These are phyloP conservation scores for Saguinus oedipus DNA, from an alignment of 2,797 vertebrate species.

Conservation along the genomic window DNA sequence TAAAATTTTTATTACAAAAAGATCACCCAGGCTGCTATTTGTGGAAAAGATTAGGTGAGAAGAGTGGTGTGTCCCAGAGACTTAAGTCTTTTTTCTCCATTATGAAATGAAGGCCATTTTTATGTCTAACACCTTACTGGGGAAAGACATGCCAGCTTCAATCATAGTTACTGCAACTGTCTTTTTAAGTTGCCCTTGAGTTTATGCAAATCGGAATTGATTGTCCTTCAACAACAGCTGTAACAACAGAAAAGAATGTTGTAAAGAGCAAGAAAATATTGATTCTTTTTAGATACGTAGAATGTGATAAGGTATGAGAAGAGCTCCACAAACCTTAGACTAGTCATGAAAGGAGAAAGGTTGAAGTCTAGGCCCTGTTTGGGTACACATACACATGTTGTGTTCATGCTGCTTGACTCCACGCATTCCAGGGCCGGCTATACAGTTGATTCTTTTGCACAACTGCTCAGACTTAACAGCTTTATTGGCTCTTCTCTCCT, in stretches of 20 bases:
- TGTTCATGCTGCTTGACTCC: background rate
- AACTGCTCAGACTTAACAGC: background rate
- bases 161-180: background rate
- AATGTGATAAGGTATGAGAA: slow-evolving; percentile 66
- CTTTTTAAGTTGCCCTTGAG: slow-evolving; percentile 66
- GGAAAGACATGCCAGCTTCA: slow-evolving; percentile 60
- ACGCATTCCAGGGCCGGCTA: background rate
- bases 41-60: background rate
- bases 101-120: slow-evolving; percentile 63
- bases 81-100: slow-evolving; percentile 7
- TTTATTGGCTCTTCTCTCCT: background rate
- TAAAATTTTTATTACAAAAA: slow-evolving; percentile 25
- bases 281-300: slow-evolving; percentile 60
- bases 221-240: slow-evolving; percentile 70
- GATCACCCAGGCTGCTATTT: background rate
- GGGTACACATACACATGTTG: background rate
- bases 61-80: background rate
- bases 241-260: slow-evolving; percentile 47
- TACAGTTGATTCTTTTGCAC: background rate
- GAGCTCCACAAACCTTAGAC: slow-evolving; percentile 38
- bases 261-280: slow-evolving; percentile 70
- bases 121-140: slow-evolving; percentile 50
- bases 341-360: background rate
- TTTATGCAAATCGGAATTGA: slow-evolving; percentile 80
- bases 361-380: background rate